Conservation (phyloP, 2,888 invertebrate species). For the Steinernema carpocapsae region DNA sequence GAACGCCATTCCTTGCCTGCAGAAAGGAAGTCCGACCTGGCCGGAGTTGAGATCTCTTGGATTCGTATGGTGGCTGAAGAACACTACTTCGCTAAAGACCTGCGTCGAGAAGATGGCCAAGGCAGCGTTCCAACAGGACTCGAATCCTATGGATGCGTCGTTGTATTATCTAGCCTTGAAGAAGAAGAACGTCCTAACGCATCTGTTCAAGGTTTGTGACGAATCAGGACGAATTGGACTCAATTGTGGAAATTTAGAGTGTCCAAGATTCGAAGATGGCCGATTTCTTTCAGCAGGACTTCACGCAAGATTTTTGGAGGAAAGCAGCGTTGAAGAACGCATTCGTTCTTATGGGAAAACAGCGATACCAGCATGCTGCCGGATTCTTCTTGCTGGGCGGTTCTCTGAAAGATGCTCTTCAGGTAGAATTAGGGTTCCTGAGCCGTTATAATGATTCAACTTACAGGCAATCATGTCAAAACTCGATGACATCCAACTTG, state of each 20-base stretch:
- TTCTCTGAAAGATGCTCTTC: slow-evolving; percentile 90
- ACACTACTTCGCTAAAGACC: slow-evolving; percentile 80
- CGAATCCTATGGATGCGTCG: slow-evolving; percentile 96
- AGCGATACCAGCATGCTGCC: slow-evolving; percentile 94
- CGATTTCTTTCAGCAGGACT: slow-evolving; percentile 91
- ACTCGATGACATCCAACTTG: slow-evolving; percentile 90
- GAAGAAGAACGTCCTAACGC: slow-evolving; percentile 95
- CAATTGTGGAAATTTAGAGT: slow-evolving; percentile 86
- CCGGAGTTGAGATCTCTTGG: slow-evolving; percentile 85
- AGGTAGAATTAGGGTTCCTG: slow-evolving; percentile 75
- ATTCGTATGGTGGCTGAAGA: slow-evolving; percentile 95
- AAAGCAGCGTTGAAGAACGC: slow-evolving; percentile 98
- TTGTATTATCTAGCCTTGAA: slow-evolving; percentile 96
- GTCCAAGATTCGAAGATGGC: slow-evolving; percentile 90
- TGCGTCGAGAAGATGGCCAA: slow-evolving; percentile 92
- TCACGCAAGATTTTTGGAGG: slow-evolving; percentile 88
- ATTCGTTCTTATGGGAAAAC: slow-evolving; percentile 90
- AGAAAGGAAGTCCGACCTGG: slow-evolving; percentile 78
- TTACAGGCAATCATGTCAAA: slow-evolving; percentile 83
- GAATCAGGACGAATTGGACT: slow-evolving; percentile 70
- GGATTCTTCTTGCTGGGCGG: slow-evolving; percentile 96
- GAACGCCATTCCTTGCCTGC: slow-evolving; percentile 77
- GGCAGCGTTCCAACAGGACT: slow-evolving; percentile 85
- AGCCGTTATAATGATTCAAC: background rate
- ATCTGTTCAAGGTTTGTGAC: slow-evolving; percentile 77